Percentiles rank a stretch among this genome's conserved stretches.
phyloP scores from a whole-genome alignment of 2,888 invertebrate genomes.

The Drosophila tanythrix region DNA sequence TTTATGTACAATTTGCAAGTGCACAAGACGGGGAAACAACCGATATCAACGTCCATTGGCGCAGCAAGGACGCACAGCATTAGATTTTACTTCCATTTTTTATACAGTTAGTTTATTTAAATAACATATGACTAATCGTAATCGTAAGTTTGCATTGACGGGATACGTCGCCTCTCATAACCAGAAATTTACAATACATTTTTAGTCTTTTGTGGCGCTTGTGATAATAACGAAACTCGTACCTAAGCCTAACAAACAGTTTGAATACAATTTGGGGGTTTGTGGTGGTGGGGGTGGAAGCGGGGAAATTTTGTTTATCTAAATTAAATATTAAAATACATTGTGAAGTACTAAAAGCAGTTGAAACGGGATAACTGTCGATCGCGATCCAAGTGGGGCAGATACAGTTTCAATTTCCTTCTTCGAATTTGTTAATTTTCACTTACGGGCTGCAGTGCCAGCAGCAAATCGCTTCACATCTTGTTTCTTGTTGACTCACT shows the following conservation, averaged over 20 bases:
- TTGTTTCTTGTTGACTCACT: slow-evolving; percentile 63
- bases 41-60: slow-evolving; percentile 57
- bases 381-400: slow-evolving; percentile 33
- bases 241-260: slow-evolving; percentile 15
- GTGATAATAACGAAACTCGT: slow-evolving; percentile 9
- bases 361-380: slow-evolving; percentile 23
- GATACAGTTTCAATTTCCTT: slow-evolving; percentile 5
- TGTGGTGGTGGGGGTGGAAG: neutral
- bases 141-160: slow-evolving; percentile 58
- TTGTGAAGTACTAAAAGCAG: slow-evolving; percentile 20
- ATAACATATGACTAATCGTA: slow-evolving; percentile 62
- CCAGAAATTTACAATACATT: slow-evolving; percentile 59
- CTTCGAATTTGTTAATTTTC: slow-evolving; percentile 2
- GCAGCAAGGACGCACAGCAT: slow-evolving; percentile 51
- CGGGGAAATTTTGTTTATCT: slow-evolving; percentile 22
- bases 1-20: slow-evolving; percentile 64
- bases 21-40: slow-evolving; percentile 60
- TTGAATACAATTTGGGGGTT: slow-evolving; percentile 16
- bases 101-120: slow-evolving; percentile 51
- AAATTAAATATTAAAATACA: slow-evolving; percentile 45
- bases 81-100: slow-evolving; percentile 11
- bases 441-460: neutral
- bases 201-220: slow-evolving; percentile 31
- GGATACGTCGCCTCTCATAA: slow-evolving; percentile 11
- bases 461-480: slow-evolving; percentile 5